Percentiles rank a stretch among this genome's conserved stretches.
These are phyloP conservation scores for Dendrocopos noguchii DNA, from an alignment of 2,113 vertebrate species.

Conservation along the genomic window DNA sequence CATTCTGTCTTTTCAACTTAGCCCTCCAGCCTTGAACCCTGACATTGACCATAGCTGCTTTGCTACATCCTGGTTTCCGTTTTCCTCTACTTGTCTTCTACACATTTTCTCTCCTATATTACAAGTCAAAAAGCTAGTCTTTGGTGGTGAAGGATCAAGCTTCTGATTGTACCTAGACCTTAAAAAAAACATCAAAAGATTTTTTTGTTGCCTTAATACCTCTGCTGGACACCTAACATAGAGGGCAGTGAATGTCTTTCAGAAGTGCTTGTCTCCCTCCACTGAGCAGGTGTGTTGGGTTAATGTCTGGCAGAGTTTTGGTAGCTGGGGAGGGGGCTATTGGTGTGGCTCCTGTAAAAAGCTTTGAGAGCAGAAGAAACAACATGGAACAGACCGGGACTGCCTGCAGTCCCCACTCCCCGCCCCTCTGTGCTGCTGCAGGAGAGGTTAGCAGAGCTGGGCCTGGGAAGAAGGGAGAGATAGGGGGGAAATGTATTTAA, in stretches of 20 bases:
- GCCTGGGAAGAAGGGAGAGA: too few relatives aligned
- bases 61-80: background rate
- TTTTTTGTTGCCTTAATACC: background rate
- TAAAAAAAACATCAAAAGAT: background rate
- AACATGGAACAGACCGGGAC: too few relatives aligned
- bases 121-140: background rate
- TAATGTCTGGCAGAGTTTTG: too few relatives aligned
- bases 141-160: background rate
- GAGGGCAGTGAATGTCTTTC: background rate
- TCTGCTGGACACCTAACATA: background rate
- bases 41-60: background rate
- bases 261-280: background rate
- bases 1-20: background rate
- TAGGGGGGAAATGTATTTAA: too few relatives aligned
- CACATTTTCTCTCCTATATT: background rate
- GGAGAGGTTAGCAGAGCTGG: too few relatives aligned
- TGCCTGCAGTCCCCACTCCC: too few relatives aligned
- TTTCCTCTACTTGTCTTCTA: background rate
- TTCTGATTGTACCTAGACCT: background rate
- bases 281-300: background rate
- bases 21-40: background rate
- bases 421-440: too few relatives aligned
- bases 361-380: too few relatives aligned
- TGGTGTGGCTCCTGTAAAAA: too few relatives aligned
- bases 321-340: too few relatives aligned